These are phyloP conservation scores for Chymomyza amoena DNA, from an alignment of 2,888 invertebrate genomes.

Conservation along the genomic window DNA sequence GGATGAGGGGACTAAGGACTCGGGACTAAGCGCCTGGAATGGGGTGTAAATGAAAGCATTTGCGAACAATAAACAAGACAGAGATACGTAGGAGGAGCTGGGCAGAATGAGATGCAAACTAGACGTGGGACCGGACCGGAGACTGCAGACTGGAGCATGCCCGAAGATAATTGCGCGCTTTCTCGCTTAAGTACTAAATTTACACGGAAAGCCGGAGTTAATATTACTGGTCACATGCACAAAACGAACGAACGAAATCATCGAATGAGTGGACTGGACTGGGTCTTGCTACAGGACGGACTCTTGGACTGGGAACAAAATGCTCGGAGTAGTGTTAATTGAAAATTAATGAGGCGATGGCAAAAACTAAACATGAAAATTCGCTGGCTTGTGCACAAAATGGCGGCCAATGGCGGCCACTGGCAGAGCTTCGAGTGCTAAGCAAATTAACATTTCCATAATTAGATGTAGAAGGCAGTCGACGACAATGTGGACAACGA, in stretches of 20 bases:
- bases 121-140: background rate
- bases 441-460: conserved; percentile 71
- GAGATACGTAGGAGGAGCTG: background rate
- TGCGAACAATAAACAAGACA: conserved; percentile 54
- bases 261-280: background rate
- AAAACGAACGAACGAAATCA: background rate
- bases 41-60: conserved; percentile 61
- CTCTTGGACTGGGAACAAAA: conserved; percentile 1
- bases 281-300: too few relatives aligned
- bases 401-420: background rate
- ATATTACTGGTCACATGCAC: background rate
- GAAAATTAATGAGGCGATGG: conserved; percentile 70
- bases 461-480: conserved; percentile 52
- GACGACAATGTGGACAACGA: conserved; percentile 2
- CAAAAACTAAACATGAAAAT: conserved; percentile 68
- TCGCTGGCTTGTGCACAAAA: conserved; percentile 48
- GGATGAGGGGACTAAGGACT: background rate
- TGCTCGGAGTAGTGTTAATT: conserved; percentile 67
- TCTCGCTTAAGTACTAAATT: conserved; percentile 54
- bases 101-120: background rate
- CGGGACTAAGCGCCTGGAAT: conserved; percentile 26
- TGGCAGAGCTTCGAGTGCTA: conserved; percentile 37
- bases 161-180: conserved; percentile 38
- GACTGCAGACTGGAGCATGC: background rate
- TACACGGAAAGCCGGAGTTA: conserved; percentile 27